Evolutionary conservation across 2,113 vertebrate genomes (phyloP).

Genomic region (Monopterus albus): DNA sequence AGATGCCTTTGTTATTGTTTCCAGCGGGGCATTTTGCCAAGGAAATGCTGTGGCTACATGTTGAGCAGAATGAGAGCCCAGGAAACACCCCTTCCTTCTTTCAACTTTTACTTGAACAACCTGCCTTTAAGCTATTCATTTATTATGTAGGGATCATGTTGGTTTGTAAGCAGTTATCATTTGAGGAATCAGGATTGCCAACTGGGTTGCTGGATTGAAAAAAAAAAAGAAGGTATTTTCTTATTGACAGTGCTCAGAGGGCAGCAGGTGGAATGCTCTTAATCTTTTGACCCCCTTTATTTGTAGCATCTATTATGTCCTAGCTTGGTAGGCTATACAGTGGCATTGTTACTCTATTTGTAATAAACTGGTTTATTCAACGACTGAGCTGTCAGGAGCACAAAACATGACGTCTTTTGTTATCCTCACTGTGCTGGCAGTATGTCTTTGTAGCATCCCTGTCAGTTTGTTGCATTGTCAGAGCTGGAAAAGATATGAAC

Average conservation of each 20-base stretch:
- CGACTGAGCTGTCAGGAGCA: background rate
- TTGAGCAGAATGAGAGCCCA: background rate
- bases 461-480: no score
- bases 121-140: background rate
- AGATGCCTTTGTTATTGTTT: background rate
- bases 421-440: background rate
- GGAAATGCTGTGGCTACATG: background rate
- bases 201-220: background rate
- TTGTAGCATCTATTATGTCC: no score
- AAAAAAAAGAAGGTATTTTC: no score
- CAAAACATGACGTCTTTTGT: background rate
- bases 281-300: no score
- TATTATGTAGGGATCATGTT: background rate
- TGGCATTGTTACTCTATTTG: no score
- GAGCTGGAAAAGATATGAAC: background rate
- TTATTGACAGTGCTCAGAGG: no score
- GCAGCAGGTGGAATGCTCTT: no score
- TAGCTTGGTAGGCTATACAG: no score
- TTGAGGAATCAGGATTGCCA: background rate
- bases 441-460: background rate
- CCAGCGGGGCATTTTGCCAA: background rate
- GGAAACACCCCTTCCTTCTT: background rate
- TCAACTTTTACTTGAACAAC: conserved; percentile 1
- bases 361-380: background rate
- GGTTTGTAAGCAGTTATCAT: background rate